A percentile compares a stretch with the other conserved stretches of the same genome.
These are phyloP conservation scores for Passer domesticus DNA, from an alignment of 2,113 vertebrate species.

Conservation along the genomic window DNA sequence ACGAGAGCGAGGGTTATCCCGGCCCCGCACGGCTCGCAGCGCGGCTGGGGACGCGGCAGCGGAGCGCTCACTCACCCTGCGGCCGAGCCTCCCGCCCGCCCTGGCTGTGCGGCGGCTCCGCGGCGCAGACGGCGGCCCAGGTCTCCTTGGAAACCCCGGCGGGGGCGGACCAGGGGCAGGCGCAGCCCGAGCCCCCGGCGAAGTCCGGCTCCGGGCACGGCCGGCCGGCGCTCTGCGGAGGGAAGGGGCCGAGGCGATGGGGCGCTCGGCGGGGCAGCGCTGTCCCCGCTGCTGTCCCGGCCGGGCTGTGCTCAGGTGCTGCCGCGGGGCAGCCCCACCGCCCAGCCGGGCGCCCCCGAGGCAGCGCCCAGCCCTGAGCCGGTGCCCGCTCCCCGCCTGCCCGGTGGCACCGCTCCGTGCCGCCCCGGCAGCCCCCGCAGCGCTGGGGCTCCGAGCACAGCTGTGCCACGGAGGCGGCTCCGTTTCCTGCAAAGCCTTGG, in stretches of 20 bases:
- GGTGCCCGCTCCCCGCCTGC: neutral
- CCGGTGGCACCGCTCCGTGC: neutral
- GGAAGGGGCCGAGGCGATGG: neutral
- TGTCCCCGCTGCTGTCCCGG: neutral
- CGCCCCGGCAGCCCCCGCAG: neutral
- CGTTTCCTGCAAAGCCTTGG: neutral
- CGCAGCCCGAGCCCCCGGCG: slow-evolving; percentile 74
- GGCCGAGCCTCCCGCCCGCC: slow-evolving; percentile 63
- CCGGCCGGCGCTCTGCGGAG: slow-evolving; percentile 76
- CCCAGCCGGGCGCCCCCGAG: neutral
- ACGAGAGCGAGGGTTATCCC: neutral
- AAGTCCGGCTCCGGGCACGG: slow-evolving; percentile 80
- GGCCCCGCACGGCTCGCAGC: neutral
- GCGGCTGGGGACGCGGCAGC: neutral
- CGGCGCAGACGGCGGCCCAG: slow-evolving; percentile 81
- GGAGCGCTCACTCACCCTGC: slow-evolving; percentile 73
- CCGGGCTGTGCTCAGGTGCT: neutral
- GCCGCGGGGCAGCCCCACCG: neutral
- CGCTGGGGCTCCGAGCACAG: neutral
- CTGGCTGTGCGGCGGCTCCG: slow-evolving; percentile 73
- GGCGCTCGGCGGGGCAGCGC: neutral
- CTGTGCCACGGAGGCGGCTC: neutral
- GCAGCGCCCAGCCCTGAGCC: neutral
- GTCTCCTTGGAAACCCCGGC: slow-evolving; percentile 90
- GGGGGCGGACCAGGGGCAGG: slow-evolving; percentile 75